phyloP scores from a whole-genome alignment of 2,797 vertebrate genomes.

The Pelobates cultripes region DNA sequence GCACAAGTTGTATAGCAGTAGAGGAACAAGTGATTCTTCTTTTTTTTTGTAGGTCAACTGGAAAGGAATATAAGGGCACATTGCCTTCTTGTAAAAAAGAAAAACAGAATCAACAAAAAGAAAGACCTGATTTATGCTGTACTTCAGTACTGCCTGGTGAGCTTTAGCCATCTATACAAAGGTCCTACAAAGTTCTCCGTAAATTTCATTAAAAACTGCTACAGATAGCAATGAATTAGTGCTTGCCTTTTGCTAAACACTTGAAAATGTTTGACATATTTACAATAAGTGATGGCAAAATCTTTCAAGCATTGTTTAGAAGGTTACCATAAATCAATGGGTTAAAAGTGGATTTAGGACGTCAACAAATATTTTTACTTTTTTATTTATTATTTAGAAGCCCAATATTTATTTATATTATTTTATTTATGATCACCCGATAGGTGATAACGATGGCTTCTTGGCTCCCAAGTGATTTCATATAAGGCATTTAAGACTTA shows the following conservation, averaged over 20 bases:
- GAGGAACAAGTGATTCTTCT: conserved; percentile 33
- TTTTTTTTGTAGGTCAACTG: conserved; percentile 48
- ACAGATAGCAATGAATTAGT: neutral
- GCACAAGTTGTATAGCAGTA: conserved; percentile 67
- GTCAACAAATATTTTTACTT: too few relatives aligned
- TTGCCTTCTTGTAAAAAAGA: conserved; percentile 22
- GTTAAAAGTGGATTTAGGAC: too few relatives aligned
- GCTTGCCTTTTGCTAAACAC: neutral
- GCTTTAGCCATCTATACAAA: neutral
- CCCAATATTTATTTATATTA: too few relatives aligned
- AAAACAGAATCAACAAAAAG: conserved; percentile 20
- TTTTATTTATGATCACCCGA: too few relatives aligned
- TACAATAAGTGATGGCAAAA: neutral
- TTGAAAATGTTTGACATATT: neutral
- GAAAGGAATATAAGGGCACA: conserved; percentile 37
- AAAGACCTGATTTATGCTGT: conserved; percentile 45
- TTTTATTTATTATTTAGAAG: too few relatives aligned
- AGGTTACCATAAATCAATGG: neutral
- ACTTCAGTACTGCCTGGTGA: neutral
- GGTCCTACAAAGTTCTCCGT: neutral
- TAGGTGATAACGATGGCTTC: too few relatives aligned
- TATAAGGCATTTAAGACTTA: too few relatives aligned
- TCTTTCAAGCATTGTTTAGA: neutral
- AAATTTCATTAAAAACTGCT: neutral
- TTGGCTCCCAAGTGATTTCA: too few relatives aligned